Conservation (phyloP, 2,113 vertebrate species). For the Tachuris rubrigastra region DNA sequence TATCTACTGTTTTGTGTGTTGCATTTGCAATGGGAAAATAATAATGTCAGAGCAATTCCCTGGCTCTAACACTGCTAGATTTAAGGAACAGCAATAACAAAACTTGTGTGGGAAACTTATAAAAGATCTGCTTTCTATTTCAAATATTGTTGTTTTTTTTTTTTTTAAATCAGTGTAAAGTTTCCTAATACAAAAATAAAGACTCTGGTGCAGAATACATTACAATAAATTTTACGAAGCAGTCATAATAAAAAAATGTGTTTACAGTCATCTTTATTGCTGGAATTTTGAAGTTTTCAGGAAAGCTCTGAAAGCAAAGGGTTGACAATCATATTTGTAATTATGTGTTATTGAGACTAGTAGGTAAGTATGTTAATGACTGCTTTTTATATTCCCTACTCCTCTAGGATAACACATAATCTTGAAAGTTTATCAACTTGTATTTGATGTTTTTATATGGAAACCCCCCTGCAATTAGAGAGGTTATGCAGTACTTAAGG, state of each 20-base stretch:
- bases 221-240: background rate
- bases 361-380: background rate
- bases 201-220: background rate
- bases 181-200: background rate
- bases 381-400: background rate
- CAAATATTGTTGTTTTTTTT: accelerated
- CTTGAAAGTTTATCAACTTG: background rate
- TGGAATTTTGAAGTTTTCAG: background rate
- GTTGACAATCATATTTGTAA: background rate
- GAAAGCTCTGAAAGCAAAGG: background rate
- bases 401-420: background rate
- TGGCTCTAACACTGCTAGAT: background rate
- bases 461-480: accelerated
- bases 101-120: background rate
- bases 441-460: background rate
- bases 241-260: background rate
- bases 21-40: background rate
- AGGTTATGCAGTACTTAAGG: background rate
- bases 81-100: background rate
- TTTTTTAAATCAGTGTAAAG: background rate
- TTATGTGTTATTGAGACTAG: background rate
- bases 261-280: background rate
- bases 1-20: background rate
- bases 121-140: background rate
- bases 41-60: background rate